Evolutionary conservation across 2,797 vertebrate species (phyloP).

Genomic region (Tarsius wallacei): DNA sequence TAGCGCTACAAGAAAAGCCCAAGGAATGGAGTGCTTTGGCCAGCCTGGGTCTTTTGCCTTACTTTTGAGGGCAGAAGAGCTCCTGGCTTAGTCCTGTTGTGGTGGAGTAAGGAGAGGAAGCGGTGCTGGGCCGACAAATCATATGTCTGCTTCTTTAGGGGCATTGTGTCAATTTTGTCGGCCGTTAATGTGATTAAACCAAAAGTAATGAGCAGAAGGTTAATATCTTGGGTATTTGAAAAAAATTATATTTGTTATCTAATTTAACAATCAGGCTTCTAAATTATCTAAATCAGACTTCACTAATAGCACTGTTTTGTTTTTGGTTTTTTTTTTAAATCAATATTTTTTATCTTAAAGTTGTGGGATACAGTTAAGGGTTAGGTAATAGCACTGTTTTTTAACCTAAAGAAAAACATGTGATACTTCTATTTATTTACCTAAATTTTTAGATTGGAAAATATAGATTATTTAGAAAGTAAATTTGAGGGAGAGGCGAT

Average conservation of each 20-base stretch:
- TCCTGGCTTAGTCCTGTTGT: neutral
- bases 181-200: neutral
- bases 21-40: neutral
- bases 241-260: conserved; percentile 1
- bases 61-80: neutral
- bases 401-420: neutral
- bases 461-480: too few relatives aligned
- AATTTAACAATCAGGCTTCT: neutral
- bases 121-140: neutral
- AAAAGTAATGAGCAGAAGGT: neutral
- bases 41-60: neutral
- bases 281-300: neutral
- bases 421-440: neutral
- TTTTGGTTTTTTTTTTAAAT: too few relatives aligned
- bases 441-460: too few relatives aligned
- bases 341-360: too few relatives aligned
- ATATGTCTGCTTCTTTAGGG: neutral
- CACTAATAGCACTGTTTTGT: conserved; percentile 6
- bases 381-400: too few relatives aligned
- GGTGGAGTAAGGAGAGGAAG: neutral
- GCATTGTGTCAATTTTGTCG: neutral
- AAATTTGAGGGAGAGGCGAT: too few relatives aligned
- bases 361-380: too few relatives aligned
- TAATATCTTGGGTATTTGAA: neutral
- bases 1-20: neutral